These are phyloP conservation scores for Ectobius pallidus DNA, from an alignment of 2,888 invertebrate genomes.

Conservation along the genomic window DNA sequence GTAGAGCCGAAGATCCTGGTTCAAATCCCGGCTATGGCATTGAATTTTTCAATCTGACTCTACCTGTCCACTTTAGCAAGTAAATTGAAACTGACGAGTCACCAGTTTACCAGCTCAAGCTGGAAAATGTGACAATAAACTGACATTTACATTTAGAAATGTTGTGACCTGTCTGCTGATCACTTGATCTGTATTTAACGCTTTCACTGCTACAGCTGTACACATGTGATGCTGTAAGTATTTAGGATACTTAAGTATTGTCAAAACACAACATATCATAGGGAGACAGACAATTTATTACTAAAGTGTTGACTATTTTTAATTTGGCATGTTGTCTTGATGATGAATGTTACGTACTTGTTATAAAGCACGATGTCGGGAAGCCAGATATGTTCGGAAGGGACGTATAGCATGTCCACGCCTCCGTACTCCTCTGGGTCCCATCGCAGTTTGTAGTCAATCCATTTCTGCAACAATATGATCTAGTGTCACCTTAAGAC, in stretches of 20 bases:
- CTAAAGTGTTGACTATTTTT: neutral
- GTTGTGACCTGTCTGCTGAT: too few relatives aligned
- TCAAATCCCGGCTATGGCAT: too few relatives aligned
- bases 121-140: too few relatives aligned
- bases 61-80: too few relatives aligned
- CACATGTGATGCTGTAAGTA: neutral
- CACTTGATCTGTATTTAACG: too few relatives aligned
- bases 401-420: constrained; percentile 89
- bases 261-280: neutral
- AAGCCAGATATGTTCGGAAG: constrained; percentile 95
- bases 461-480: constrained; percentile 87
- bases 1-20: too few relatives aligned
- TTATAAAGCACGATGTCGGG: constrained; percentile 87
- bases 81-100: too few relatives aligned
- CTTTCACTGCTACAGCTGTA: neutral
- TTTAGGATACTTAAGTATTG: neutral
- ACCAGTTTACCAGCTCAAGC: too few relatives aligned
- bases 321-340: neutral
- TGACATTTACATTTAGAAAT: too few relatives aligned
- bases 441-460: constrained; percentile 88
- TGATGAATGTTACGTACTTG: constrained; percentile 66
- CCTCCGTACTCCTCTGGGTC: constrained; percentile 90
- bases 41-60: too few relatives aligned
- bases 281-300: neutral
- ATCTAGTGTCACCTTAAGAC: too few relatives aligned